Evolutionary conservation across 2,797 vertebrate genomes (phyloP).

Genomic region (Semotilus atromaculatus): DNA sequence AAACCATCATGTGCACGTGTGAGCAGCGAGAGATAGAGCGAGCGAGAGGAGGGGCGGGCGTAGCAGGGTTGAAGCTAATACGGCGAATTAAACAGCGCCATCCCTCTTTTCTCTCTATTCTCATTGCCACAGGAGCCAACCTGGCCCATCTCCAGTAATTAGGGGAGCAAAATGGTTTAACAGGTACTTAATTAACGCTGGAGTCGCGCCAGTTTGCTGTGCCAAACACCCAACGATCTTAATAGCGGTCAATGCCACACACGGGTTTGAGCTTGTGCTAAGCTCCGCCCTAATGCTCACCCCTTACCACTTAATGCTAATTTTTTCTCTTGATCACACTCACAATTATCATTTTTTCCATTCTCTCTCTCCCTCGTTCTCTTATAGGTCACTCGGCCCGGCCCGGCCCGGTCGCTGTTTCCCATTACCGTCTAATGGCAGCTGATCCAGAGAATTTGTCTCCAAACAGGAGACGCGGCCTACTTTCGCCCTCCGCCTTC

Average conservation of each 20-base stretch:
- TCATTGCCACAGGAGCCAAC: slow-evolving; percentile 56
- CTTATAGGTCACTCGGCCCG: slow-evolving; percentile 72
- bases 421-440: slow-evolving; percentile 80
- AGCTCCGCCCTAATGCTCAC: slow-evolving; percentile 44
- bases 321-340: slow-evolving; percentile 71
- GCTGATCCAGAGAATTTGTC: slow-evolving; percentile 67
- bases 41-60: slow-evolving; percentile 10
- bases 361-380: slow-evolving; percentile 14
- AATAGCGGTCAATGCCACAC: slow-evolving; percentile 83
- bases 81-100: slow-evolving; percentile 64
- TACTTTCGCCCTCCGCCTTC: slow-evolving; percentile 68
- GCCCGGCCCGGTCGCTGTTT: slow-evolving; percentile 78
- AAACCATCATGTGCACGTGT: slow-evolving; percentile 69
- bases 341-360: slow-evolving; percentile 68
- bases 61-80: slow-evolving; percentile 60
- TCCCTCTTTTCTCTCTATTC: slow-evolving; percentile 61
- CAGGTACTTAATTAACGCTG: slow-evolving; percentile 83
- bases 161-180: slow-evolving; percentile 75
- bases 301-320: slow-evolving; percentile 54
- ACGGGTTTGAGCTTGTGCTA: slow-evolving; percentile 63
- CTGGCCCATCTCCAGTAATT: slow-evolving; percentile 77
- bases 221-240: slow-evolving; percentile 78
- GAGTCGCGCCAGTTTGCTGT: slow-evolving; percentile 76
- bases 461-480: slow-evolving; percentile 59
- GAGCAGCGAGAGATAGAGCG: slow-evolving; percentile 45